phyloP scores from a whole-genome alignment of 2,797 vertebrate species.

The Pelochelys cantorii region DNA sequence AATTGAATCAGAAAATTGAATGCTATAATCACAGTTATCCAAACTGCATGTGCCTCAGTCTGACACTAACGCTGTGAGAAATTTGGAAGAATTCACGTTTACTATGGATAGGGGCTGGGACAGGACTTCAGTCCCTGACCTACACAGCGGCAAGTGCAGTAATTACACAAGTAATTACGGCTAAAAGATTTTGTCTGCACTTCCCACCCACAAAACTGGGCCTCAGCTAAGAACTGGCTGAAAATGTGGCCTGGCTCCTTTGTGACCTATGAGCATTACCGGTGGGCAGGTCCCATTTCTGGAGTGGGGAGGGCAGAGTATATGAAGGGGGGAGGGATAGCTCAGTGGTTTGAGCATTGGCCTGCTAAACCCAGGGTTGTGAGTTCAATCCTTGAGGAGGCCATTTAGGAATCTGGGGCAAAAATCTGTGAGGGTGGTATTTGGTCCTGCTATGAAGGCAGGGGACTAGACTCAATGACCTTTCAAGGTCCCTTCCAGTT shows the following conservation, averaged over 20 bases:
- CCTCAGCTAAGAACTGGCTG: fast-evolving
- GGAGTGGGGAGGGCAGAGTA: not conserved
- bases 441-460: too few relatives aligned
- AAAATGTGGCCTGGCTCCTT: fast-evolving
- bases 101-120: fast-evolving
- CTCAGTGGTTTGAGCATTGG: too few relatives aligned
- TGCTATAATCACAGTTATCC: slow-evolving; percentile 74
- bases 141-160: fast-evolving
- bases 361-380: too few relatives aligned
- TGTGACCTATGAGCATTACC: not conserved
- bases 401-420: too few relatives aligned
- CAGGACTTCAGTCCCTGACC: fast-evolving
- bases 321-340: too few relatives aligned
- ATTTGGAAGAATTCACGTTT: fast-evolving
- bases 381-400: too few relatives aligned
- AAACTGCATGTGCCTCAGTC: slow-evolving; percentile 27
- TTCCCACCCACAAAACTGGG: not conserved
- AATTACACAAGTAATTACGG: fast-evolving
- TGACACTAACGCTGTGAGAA: not conserved
- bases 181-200: fast-evolving
- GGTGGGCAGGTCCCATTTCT: not conserved
- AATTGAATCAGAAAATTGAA: slow-evolving; percentile 77
- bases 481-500: too few relatives aligned
- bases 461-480: too few relatives aligned
- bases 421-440: too few relatives aligned